Base-by-base conservation (phyloP, 1,140 invertebrate genomes). In the Parasteatoda tepidariorum region DNA sequence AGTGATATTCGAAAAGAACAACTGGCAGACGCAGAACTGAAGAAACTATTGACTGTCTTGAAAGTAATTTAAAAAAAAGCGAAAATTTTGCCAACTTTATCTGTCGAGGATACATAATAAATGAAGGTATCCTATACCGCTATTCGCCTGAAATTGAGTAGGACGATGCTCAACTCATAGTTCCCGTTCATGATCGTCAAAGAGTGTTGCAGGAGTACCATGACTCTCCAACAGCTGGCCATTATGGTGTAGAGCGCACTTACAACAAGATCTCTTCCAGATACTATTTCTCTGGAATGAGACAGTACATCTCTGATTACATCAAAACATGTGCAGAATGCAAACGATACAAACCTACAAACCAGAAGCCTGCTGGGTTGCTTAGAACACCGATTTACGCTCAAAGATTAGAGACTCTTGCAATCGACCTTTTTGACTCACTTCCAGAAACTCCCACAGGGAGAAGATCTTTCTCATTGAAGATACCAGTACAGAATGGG, bases 241-340 rank as follows among this genome's bases (percentile, higher is more conserved):
- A 81, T 54, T 55, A 18, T 28, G 68, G 68, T 6, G 33, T 41
- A 9, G 34, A 48, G 0, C 15, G 30, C 9, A 68, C 62, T 2
- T 54, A 2, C 62, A 11, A 84, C 5, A 83, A 66, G 33, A 83
- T 83, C 0, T 0, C 28, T 22, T 55, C 22, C 24, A 67, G 62
- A 30, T 84, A 75, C 28, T 85, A 68, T 31, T 82, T 61, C 34
- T 31, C 67, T 7, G 68, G 48, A 11, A 82, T 82, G 67, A 30
- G 15, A 48, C n/a, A 34, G 3, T 61, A 84, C 18, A 68, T 78
- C 13, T n/a, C 55, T n/a, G 48, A 68, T 22, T 73, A 84, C 55
- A 55, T 84, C 2, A 64, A 34, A 34, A 48, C 55, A 3, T 82
- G 84, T 74, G 31, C 28, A 9, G 74, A 78, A 30, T 84, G 71